phyloP scores from a whole-genome alignment of 2,113 vertebrate genomes.

The Isichthys henryi region DNA sequence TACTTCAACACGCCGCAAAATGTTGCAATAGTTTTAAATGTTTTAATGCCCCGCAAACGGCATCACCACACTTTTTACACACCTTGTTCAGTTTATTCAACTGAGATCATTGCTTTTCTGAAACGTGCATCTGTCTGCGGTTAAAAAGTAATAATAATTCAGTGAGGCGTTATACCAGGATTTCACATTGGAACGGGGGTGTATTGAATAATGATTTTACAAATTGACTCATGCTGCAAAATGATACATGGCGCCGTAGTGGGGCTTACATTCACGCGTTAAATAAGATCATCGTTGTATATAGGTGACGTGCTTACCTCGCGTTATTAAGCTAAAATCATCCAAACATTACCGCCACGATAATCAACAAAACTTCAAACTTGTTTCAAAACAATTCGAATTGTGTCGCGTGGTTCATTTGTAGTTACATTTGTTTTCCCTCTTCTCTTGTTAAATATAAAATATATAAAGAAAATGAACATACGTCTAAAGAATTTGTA shows the following conservation, averaged over 20 bases:
- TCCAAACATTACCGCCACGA: not conserved
- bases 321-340: not conserved
- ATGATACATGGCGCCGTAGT: not conserved
- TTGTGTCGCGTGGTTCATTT: not conserved
- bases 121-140: not conserved
- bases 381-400: not conserved
- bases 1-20: not conserved
- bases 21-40: not conserved
- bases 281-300: not conserved
- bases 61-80: not conserved
- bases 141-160: not conserved
- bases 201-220: not conserved
- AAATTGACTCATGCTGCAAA: not conserved
- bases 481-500: not conserved
- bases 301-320: not conserved
- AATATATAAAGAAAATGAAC: not conserved
- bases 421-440: not conserved
- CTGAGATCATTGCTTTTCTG: not conserved
- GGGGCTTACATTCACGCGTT: not conserved
- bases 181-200: not conserved
- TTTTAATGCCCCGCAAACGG: not conserved
- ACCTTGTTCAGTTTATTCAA: too few species aligned
- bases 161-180: not conserved
- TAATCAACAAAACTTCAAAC: not conserved
- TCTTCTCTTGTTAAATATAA: not conserved